Evolutionary conservation across 2,888 invertebrate species (phyloP).

Genomic region (Tipula lateralis): DNA sequence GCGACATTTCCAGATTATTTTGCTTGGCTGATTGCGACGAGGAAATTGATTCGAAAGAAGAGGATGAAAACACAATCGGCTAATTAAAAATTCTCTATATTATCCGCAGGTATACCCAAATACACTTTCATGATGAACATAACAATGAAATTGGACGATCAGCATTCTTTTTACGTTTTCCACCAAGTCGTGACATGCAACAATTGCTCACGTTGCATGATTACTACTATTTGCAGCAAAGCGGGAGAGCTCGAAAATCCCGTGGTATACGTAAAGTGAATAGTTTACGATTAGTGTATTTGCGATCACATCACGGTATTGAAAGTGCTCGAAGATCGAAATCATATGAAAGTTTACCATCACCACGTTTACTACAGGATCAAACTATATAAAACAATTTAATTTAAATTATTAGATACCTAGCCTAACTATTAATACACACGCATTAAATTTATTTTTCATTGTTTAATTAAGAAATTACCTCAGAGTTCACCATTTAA

Average conservation of each 20-base stretch:
- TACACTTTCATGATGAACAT: neutral
- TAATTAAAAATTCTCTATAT: neutral
- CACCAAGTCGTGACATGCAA: neutral
- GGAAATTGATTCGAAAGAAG: neutral
- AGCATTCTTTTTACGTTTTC: neutral
- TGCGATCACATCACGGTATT: neutral
- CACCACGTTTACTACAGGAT: neutral
- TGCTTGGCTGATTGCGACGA: neutral
- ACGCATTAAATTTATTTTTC: neutral
- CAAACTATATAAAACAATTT: neutral
- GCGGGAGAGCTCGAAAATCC: neutral
- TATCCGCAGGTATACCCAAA: neutral
- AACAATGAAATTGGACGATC: conserved; percentile 8
- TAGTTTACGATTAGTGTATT: neutral
- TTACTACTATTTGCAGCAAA: neutral
- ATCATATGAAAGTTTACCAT: neutral
- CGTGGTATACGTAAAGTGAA: neutral
- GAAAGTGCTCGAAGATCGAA: neutral
- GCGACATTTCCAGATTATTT: neutral
- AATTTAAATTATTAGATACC: neutral
- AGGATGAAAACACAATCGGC: neutral
- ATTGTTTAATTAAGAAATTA: too few relatives aligned
- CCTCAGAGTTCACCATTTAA: too few relatives aligned
- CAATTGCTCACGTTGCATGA: neutral
- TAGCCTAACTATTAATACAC: neutral